Base-by-base conservation (phyloP, 1,140 invertebrate species). In the Meloidogyne floridensis region DNA sequence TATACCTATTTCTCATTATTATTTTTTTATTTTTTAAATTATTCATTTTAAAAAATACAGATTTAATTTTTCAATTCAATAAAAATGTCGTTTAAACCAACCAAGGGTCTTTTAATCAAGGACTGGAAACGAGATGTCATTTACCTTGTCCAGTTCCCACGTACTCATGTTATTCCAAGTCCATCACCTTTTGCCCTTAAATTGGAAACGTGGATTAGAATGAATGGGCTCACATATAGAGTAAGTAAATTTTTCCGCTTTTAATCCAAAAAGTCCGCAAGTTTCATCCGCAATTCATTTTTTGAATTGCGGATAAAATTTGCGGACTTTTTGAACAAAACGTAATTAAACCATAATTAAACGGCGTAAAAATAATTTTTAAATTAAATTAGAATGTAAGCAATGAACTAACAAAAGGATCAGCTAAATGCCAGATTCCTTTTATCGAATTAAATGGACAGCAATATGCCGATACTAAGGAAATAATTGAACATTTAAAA, bases 391-490 rank as follows among this genome's bases (percentile, higher is more conserved):
- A 87, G 87, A 87, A 87, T 59, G 79, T 87, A n/a, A 79, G 71
- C 82, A 87, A 88, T 77, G 83, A 87, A n/a, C 83, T 87, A 72
- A 83, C 18, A 13, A 84, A 82, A 54, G 77, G 72, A 15, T 87
- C 87, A 9, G 20, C 76, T 59, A 96, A 90, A 95, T 95, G 73
- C 93, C 84, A 97, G 83, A 87, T 88, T 70, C 95, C 95, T 18
- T 97, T 97, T 91, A 92, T 97, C 75, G 95, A 97, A 91, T 89
- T 97, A 18, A 96, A 97, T 91, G 95, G 95, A 71, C 94, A 95
- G 89, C 95, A 97, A 91, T 94, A 96, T 81, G 94, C 94, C 47
- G 95, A 97, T 90, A 95, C 94, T 87, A 92, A 93, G 69, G 93
- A 95, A 85, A 96, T 96, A 85, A 94, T 97, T 86, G 94, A 94